phyloP scores from a whole-genome alignment of 2,888 invertebrate species.

The Gerris lacustris region DNA sequence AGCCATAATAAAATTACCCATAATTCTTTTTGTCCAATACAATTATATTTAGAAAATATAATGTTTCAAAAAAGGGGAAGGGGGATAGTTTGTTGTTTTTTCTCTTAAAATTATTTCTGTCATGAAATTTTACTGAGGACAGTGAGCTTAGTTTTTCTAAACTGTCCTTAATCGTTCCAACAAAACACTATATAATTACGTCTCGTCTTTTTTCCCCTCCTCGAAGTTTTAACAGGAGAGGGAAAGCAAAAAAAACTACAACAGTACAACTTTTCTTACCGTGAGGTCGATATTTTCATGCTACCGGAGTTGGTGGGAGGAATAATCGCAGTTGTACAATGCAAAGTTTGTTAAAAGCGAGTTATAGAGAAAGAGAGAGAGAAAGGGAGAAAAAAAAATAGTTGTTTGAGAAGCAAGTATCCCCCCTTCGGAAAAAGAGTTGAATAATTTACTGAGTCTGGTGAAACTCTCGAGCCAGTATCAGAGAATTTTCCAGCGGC shows the following conservation, averaged over 20 bases:
- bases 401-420: slow-evolving; percentile 3
- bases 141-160: background rate
- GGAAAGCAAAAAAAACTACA: too few relatives aligned
- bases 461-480: background rate
- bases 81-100: too few relatives aligned
- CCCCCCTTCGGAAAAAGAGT: background rate
- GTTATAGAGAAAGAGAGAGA: too few relatives aligned
- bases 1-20: too few relatives aligned
- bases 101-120: background rate
- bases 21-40: too few relatives aligned
- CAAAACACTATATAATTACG: background rate
- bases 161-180: background rate
- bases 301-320: background rate
- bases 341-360: background rate
- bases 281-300: background rate
- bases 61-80: too few relatives aligned
- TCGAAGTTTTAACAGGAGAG: too few relatives aligned
- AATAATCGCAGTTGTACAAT: background rate
- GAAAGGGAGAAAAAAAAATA: background rate
- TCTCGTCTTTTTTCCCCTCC: background rate
- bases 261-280: too few relatives aligned
- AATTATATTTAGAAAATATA: too few relatives aligned
- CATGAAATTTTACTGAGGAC: background rate
- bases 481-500: background rate
- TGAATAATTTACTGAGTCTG: background rate